A percentile compares a stretch with the other conserved stretches of the same genome.
Conservation (phyloP, 2,113 vertebrate genomes). For the Nerophis lumbriciformis region DNA sequence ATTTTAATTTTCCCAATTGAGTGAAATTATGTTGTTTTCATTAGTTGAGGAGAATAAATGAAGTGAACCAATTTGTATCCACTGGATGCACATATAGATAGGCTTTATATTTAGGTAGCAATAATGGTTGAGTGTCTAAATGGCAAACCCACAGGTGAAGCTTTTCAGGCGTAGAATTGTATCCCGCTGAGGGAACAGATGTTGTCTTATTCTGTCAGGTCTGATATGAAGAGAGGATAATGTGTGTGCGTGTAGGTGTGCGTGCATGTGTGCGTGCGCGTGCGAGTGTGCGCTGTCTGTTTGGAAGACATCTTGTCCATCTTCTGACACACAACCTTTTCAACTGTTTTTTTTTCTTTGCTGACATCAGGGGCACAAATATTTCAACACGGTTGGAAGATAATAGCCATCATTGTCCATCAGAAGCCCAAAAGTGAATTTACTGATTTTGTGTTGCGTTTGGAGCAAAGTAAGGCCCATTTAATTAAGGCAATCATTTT, state of each 20-base stretch:
- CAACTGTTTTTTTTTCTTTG: neutral
- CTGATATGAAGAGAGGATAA: slow-evolving; percentile 12
- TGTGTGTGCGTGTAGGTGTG: neutral
- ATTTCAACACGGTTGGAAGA: neutral
- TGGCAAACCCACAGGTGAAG: slow-evolving; percentile 8
- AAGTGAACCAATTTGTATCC: neutral
- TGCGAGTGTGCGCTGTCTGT: neutral
- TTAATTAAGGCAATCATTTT: neutral
- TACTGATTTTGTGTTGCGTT: neutral
- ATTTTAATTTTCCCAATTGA: no score
- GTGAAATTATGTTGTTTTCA: neutral
- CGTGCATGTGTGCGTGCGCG: neutral
- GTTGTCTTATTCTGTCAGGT: slow-evolving; percentile 29
- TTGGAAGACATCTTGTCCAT: neutral
- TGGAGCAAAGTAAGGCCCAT: neutral
- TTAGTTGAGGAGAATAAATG: neutral
- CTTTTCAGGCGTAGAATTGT: slow-evolving; percentile 30
- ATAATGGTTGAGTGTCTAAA: slow-evolving; percentile 16
- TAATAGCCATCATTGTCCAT: neutral
- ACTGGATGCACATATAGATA: neutral
- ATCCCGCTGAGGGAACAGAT: slow-evolving; percentile 35
- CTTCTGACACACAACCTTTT: neutral
- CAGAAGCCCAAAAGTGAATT: neutral
- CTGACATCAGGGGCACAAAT: neutral
- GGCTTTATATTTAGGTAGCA: neutral